Conservation (phyloP, 2,888 invertebrate species). For the Heliconius ethilla region DNA sequence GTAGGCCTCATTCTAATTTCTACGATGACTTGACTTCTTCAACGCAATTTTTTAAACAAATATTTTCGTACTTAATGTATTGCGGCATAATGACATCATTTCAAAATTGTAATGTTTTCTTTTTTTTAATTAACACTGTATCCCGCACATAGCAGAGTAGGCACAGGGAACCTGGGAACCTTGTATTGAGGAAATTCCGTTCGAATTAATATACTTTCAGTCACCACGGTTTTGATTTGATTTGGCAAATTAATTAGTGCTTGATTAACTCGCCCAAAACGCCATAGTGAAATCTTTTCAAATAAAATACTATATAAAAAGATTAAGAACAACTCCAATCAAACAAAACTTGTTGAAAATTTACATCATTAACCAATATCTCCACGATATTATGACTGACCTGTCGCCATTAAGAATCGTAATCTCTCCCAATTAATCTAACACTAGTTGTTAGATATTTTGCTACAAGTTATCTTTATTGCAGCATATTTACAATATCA, state of each 20-base stretch:
- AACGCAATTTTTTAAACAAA: neutral
- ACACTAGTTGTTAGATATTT: conserved; percentile 7
- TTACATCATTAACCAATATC: neutral
- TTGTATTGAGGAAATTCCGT: too few species aligned
- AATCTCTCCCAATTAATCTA: conserved; percentile 15
- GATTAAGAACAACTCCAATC: neutral
- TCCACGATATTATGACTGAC: neutral
- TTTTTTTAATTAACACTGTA: too few species aligned
- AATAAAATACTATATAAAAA: too few species aligned
- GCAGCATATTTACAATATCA: conserved; percentile 38
- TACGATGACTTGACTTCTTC: neutral
- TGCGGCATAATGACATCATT: neutral
- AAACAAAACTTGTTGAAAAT: neutral
- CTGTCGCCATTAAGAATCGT: neutral
- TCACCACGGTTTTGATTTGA: too few species aligned
- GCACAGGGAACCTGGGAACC: too few species aligned
- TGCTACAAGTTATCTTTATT: conserved; percentile 37
- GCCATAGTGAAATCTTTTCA: too few species aligned
- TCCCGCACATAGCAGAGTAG: too few species aligned
- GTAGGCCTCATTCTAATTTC: neutral
- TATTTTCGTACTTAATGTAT: neutral
- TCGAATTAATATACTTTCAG: too few species aligned
- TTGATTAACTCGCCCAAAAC: too few species aligned
- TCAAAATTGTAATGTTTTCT: too few species aligned
- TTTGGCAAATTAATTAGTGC: too few species aligned